Evolutionary conservation across 1,140 invertebrate genomes (phyloP), one percentile per base, ranked within the genome.

Genomic region (Caligus rogercresseyi): DNA sequence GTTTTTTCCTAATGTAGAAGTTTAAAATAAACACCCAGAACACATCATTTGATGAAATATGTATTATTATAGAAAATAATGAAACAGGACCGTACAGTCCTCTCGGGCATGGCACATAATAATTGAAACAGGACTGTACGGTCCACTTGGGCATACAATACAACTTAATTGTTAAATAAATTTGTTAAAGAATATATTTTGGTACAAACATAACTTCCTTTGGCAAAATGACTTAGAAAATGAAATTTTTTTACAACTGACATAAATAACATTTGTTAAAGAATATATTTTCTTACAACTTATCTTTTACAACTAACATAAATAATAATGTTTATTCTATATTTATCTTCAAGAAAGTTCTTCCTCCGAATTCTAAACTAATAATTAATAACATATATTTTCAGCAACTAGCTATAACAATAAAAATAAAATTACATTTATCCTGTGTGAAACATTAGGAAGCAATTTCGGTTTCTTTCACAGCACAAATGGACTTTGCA

Each of bases 401-500:
- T n/a, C n/a, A 43, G 7, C 31, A 43, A 11, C n/a, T 43, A 4
- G 60, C 11, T n/a, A 61, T n/a, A 61, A 59, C 54, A 31, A 59
- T 16, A 61, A 13, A 61, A 59, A 61, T 13, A 19, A 59, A 59
- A 59, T 25, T 13, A 25, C 23, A 25, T n/a, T 51, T n/a, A 59
- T 59, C 11, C 13, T 59, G 25, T 31, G 21, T 61, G 59, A 19
- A 61, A 61, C 52, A 2, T 15, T 15, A 25, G 21, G 53, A 61
- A 56, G 51, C 26, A 56, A 25, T 61, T 56, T 2, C 26, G 16
- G 53, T 2, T 11, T 26, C 21, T 61, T 56, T 61, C 59, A 2
- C 59, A 61, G 4, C 18, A 61, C 3, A 61, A 61, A 43, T 57
- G 59, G 11, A 61, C 59, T 16, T 51, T 16, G 20, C 59, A 61